A percentile compares a stretch with the other conserved stretches of the same genome.
phyloP scores from a whole-genome alignment of 1,140 invertebrate species.

The Macrobrachium rosenbergii region DNA sequence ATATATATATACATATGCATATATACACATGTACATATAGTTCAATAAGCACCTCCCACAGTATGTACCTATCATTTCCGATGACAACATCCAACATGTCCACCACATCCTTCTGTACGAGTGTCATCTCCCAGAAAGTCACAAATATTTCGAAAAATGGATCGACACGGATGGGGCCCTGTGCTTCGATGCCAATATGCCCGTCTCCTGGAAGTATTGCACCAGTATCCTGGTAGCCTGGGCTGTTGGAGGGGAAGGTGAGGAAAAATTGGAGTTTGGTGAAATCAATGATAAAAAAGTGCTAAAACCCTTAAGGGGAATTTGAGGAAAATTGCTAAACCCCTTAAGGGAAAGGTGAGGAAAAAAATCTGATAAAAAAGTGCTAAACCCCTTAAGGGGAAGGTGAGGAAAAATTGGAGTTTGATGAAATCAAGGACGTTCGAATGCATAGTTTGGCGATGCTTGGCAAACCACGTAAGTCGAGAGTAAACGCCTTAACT shows the following conservation, averaged over 20 bases:
- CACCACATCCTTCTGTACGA: conserved; percentile 32
- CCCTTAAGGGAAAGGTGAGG: neutral
- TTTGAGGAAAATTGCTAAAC: conserved; percentile 72
- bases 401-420: conserved; percentile 72
- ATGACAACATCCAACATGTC: conserved; percentile 16
- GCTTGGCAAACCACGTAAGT: too few species aligned
- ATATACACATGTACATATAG: neutral
- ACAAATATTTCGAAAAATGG: conserved; percentile 15
- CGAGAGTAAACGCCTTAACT: too few species aligned
- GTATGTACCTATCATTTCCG: conserved; percentile 23
- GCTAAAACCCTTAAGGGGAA: conserved; percentile 68
- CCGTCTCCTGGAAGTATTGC: conserved; percentile 32
- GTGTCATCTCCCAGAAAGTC: conserved; percentile 1
- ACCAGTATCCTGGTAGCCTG: neutral
- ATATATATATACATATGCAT: neutral
- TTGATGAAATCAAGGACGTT: too few species aligned
- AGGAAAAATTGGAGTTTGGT: too few species aligned
- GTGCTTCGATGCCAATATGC: conserved; percentile 15
- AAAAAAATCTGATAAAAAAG: too few species aligned
- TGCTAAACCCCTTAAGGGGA: conserved; percentile 68
- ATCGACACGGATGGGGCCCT: neutral
- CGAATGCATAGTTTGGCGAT: too few species aligned
- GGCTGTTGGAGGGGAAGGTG: conserved; percentile 30
- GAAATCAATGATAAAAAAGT: too few species aligned
- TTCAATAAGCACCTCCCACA: neutral